Conservation (phyloP, 2,113 vertebrate genomes). For the Platysternon megacephalum region DNA sequence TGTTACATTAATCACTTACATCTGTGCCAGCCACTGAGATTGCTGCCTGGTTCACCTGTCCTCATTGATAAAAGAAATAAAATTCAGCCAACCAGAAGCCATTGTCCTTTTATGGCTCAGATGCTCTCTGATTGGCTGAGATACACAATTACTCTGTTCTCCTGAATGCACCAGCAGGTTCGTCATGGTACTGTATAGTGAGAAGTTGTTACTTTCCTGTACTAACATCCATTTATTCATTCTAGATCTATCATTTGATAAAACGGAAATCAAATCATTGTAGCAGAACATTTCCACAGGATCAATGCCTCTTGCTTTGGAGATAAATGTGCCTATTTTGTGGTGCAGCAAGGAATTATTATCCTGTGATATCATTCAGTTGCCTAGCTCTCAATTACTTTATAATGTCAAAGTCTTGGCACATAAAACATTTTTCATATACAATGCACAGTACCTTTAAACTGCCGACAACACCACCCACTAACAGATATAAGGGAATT, state of each 20-base stretch:
- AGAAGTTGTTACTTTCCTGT: background rate
- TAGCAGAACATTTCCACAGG: background rate
- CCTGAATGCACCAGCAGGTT: background rate
- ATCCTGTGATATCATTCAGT: background rate
- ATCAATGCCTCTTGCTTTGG: background rate
- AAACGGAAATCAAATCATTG: background rate
- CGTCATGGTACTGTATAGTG: background rate
- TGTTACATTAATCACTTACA: background rate
- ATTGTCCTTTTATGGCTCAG: background rate
- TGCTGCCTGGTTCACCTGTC: background rate
- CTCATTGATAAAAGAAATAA: background rate
- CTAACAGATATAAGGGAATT: constrained; percentile 80
- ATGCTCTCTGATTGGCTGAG: background rate
- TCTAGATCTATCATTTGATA: background rate
- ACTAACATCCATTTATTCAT: background rate
- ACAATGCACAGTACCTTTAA: constrained; percentile 76
- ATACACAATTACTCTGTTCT: background rate
- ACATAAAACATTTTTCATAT: constrained; percentile 20
- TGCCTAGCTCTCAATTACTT: background rate
- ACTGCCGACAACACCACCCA: constrained; percentile 74
- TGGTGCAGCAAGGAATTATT: background rate
- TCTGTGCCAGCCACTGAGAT: background rate
- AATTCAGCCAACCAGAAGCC: background rate
- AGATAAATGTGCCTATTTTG: background rate
- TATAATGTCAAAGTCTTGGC: background rate